phyloP scores from a whole-genome alignment of 2,113 vertebrate genomes.

The Rafetus swinhoei region DNA sequence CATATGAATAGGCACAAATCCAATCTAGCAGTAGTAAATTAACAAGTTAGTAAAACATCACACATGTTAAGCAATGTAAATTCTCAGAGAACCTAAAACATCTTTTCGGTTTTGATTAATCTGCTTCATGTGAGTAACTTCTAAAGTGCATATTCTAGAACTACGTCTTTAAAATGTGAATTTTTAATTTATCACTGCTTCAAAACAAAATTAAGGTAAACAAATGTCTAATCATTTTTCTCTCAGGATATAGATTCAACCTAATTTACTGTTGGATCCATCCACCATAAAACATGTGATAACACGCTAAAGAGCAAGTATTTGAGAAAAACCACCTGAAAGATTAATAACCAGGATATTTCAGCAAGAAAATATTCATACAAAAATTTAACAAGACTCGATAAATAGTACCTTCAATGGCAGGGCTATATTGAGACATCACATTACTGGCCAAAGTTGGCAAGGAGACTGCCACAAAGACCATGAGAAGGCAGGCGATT shows the following conservation, averaged over 20 bases:
- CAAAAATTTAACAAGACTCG: background rate
- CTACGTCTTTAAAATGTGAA: background rate
- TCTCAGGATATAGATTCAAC: background rate
- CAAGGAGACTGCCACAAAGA: constrained; percentile 97
- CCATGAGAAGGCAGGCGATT: constrained; percentile 98
- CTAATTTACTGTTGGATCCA: background rate
- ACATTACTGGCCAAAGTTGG: constrained; percentile 96
- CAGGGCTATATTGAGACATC: constrained; percentile 99
- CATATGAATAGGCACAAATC: background rate
- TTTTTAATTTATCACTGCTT: background rate
- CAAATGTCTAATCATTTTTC: background rate
- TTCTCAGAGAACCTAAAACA: too few species aligned
- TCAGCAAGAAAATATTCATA: background rate
- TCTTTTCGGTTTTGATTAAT: too few species aligned
- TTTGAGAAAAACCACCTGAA: background rate
- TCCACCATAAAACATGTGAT: background rate
- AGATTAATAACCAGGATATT: background rate
- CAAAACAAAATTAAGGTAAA: background rate
- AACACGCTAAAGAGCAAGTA: background rate
- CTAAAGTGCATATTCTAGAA: constrained; percentile 16
- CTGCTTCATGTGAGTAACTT: background rate
- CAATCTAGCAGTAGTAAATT: background rate
- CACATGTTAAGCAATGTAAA: background rate
- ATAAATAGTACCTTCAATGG: constrained; percentile 91
- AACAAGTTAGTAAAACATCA: background rate